Evolutionary conservation across 2,113 vertebrate species (phyloP).

Genomic region (Nasalis larvatus): DNA sequence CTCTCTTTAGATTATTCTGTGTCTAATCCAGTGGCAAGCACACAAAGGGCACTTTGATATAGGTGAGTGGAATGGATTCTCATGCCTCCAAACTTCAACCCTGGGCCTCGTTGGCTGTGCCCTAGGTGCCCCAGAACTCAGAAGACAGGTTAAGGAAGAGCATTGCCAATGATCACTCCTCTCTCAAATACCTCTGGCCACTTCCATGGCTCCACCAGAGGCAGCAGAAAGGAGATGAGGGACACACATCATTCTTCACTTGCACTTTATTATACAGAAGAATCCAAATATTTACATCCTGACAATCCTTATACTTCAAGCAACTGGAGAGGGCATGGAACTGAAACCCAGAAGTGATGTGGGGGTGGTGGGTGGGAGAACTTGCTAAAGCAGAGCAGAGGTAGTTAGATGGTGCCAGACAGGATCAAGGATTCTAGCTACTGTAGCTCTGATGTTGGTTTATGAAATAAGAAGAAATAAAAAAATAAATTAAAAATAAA

Average conservation of each 20-base stretch:
- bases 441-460: no score
- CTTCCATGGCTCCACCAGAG: neutral
- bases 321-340: neutral
- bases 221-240: neutral
- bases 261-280: constrained; percentile 62
- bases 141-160: neutral
- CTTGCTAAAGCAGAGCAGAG: constrained; percentile 19
- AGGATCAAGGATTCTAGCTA: neutral
- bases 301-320: constrained; percentile 43
- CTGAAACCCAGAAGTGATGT: neutral
- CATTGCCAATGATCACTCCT: neutral
- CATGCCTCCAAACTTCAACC: neutral
- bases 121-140: neutral
- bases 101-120: neutral
- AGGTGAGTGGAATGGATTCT: neutral
- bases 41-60: neutral
- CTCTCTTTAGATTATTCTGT: neutral
- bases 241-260: neutral
- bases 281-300: constrained; percentile 61
- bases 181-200: neutral
- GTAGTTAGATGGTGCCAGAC: neutral
- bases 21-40: neutral
- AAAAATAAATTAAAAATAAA: no score
- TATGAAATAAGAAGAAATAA: no score
- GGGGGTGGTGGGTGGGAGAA: neutral